Conservation (phyloP, 2,113 vertebrate species). For the Actenoides hombroni region DNA sequence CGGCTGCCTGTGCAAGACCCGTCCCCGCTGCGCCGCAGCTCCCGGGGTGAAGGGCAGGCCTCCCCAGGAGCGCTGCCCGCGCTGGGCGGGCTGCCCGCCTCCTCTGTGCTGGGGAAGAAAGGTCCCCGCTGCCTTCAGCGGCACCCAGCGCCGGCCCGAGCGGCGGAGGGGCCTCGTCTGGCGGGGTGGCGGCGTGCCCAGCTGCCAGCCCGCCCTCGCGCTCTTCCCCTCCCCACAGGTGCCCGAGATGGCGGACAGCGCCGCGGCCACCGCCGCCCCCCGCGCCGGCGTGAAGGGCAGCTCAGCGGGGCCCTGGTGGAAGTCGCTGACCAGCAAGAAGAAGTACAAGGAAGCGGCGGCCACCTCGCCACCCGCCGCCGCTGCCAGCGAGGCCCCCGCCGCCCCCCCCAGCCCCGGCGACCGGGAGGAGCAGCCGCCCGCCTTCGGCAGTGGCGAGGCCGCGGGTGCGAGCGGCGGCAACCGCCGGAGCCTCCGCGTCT, state of each 20-base stretch:
- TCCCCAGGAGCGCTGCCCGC: background rate
- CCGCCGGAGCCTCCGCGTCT: constrained; percentile 88
- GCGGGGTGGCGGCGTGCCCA: background rate
- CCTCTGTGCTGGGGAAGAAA: background rate
- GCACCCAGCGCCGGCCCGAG: background rate
- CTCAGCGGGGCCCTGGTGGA: constrained; percentile 78
- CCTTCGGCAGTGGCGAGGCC: constrained; percentile 69
- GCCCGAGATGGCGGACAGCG: constrained; percentile 72
- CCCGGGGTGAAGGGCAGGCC: background rate
- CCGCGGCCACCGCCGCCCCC: constrained; percentile 28
- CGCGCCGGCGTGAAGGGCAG: background rate
- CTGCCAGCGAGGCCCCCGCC: background rate
- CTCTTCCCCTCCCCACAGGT: background rate
- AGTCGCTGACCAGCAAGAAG: constrained; percentile 71
- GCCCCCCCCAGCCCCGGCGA: constrained; percentile 13
- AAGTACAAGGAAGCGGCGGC: constrained; percentile 71
- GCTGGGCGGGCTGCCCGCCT: too few relatives aligned
- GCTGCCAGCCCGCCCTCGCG: background rate
- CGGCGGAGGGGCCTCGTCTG: background rate
- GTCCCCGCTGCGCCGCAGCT: background rate
- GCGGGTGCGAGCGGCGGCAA: constrained; percentile 60
- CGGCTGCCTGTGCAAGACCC: background rate
- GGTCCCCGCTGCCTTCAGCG: background rate
- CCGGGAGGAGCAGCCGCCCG: constrained; percentile 56
- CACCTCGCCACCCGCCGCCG: background rate